A percentile compares a stretch with the other conserved stretches of the same genome.
Conservation (phyloP, 2,888 invertebrate genomes). For the Busseola fusca region DNA sequence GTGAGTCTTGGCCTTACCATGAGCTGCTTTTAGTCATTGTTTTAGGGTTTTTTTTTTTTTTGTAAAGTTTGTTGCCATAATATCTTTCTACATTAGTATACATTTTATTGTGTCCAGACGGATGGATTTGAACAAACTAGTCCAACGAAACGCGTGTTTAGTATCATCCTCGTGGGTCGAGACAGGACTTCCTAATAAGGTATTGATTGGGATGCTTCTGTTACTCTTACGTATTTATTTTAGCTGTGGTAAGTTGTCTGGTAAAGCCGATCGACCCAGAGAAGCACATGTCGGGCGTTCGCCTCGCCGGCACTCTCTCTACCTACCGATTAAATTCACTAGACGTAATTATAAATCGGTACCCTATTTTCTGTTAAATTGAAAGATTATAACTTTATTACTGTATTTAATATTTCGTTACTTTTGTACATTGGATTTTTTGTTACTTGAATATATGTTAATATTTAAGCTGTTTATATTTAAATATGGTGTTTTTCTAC, state of each 20-base stretch:
- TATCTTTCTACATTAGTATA: conserved; percentile 89
- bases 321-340: conserved; percentile 63
- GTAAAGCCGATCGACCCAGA: conserved; percentile 65
- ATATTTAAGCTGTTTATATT: conserved; percentile 88
- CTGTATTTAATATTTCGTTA: conserved; percentile 86
- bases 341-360: conserved; percentile 74
- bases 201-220: conserved; percentile 73
- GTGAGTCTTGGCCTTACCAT: conserved; percentile 83
- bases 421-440: conserved; percentile 88
- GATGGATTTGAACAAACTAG: conserved; percentile 88
- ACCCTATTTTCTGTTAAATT: conserved; percentile 84
- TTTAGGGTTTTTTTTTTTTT: conserved; percentile 85
- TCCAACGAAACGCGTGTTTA: conserved; percentile 82
- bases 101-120: conserved; percentile 85
- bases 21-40: conserved; percentile 89
- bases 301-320: conserved; percentile 59
- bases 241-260: conserved; percentile 70
- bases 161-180: conserved; percentile 73
- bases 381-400: conserved; percentile 81
- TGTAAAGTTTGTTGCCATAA: conserved; percentile 89
- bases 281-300: conserved; percentile 52
- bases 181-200: conserved; percentile 70
- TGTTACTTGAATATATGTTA: conserved; percentile 86
- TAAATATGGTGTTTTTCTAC: conserved; percentile 84
- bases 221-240: conserved; percentile 81